These are phyloP conservation scores for Meliscaeva auricollis DNA, from an alignment of 2,888 invertebrate species.

Conservation along the genomic window DNA sequence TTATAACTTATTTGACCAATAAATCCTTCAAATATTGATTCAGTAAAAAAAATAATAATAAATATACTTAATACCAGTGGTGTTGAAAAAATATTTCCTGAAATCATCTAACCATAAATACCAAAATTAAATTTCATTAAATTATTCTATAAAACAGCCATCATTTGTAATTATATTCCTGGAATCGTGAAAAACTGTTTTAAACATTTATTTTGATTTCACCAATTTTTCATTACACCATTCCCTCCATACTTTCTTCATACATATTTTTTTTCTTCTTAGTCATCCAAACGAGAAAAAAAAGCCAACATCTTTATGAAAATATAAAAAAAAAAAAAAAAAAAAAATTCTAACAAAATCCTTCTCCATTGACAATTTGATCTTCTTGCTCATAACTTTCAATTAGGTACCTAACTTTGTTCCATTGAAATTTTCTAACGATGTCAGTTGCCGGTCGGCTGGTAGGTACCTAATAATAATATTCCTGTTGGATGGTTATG, in stretches of 20 bases:
- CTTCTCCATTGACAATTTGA: constrained; percentile 33
- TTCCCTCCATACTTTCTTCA: neutral
- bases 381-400: constrained; percentile 40
- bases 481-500: constrained; percentile 21
- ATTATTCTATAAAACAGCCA: neutral
- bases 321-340: neutral
- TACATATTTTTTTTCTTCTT: neutral
- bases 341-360: constrained; percentile 7
- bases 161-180: neutral
- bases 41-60: too few relatives aligned
- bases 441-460: constrained; percentile 9
- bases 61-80: too few relatives aligned
- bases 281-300: neutral
- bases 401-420: constrained; percentile 34
- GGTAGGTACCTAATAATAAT: neutral
- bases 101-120: too few relatives aligned
- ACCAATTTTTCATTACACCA: neutral
- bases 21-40: too few relatives aligned
- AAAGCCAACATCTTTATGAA: neutral
- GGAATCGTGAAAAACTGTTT: neutral
- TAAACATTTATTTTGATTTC: constrained; percentile 1
- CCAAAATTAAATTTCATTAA: neutral
- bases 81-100: too few relatives aligned
- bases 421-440: constrained; percentile 40
- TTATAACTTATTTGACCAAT: too few relatives aligned